Percentiles rank a stretch among this genome's conserved stretches.
These are phyloP conservation scores for Eidolon helvum DNA, from an alignment of 2,113 vertebrate genomes.

Conservation along the genomic window DNA sequence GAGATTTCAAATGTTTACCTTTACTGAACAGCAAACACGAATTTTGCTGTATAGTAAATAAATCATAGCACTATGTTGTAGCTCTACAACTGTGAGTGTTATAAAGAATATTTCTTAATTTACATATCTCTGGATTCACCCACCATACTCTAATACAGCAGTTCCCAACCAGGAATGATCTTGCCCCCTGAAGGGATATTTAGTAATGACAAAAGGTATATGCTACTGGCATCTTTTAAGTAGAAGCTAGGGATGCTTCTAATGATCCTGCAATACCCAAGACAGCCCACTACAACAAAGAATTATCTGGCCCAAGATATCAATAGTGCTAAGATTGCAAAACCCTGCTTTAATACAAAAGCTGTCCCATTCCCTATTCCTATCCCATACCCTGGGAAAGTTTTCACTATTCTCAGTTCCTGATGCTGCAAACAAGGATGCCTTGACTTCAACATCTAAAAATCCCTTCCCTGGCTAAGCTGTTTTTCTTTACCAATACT, in stretches of 20 bases:
- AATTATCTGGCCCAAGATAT: neutral
- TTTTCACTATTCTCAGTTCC: conserved; percentile 7
- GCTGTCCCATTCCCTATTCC: neutral
- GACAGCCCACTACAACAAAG: neutral
- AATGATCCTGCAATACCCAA: neutral
- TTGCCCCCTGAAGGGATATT: neutral
- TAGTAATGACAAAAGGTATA: neutral
- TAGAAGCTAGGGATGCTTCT: neutral
- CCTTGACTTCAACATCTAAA: conserved; percentile 7
- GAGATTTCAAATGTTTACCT: conserved; percentile 15
- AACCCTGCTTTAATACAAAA: conserved; percentile 7
- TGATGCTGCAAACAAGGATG: neutral
- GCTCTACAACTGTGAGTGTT: neutral
- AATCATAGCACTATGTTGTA: neutral
- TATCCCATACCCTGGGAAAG: neutral
- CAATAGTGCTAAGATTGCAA: neutral
- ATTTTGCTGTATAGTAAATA: conserved; percentile 9
- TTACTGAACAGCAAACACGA: neutral
- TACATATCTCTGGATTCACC: conserved; percentile 1
- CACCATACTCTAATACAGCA: neutral
- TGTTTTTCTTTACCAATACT: neutral
- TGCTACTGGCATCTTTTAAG: neutral
- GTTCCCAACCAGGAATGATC: neutral
- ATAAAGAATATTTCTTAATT: conserved; percentile 20
- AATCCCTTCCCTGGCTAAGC: neutral